Evolutionary conservation across 2,888 invertebrate species (phyloP).

Genomic region (Chrysolina americana): DNA sequence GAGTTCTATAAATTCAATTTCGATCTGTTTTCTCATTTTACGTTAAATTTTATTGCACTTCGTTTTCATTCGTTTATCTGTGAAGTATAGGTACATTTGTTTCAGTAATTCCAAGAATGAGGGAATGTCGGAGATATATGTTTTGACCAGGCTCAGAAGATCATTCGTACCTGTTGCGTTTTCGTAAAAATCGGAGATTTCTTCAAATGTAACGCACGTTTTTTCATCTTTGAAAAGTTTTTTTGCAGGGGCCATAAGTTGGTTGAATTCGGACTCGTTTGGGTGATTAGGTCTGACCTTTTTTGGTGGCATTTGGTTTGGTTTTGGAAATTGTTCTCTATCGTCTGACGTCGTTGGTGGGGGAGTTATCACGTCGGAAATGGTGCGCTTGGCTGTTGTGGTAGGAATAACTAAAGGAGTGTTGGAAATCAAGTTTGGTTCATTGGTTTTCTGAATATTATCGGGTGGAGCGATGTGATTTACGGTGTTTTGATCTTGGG

Average conservation of each 20-base stretch:
- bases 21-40: no score
- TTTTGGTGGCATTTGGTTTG: constrained; percentile 10
- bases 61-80: no score
- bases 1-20: no score
- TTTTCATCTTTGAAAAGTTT: no score
- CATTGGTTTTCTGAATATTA: not conserved
- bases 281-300: not conserved
- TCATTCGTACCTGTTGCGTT: constrained; percentile 4
- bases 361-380: constrained; percentile 19
- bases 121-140: no score
- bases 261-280: constrained; percentile 6
- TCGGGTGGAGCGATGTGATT: not conserved
- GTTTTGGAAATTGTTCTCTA: not conserved
- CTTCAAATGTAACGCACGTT: no score
- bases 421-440: not conserved
- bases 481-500: not conserved
- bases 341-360: constrained; percentile 6
- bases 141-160: no score
- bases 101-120: no score
- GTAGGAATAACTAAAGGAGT: not conserved
- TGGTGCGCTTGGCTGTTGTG: not conserved
- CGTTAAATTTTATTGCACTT: no score
- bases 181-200: not conserved
- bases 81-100: no score
- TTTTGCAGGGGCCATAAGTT: constrained; percentile 13